Conservation (phyloP, 2,113 vertebrate species). For the Poeciliopsis retropinna region DNA sequence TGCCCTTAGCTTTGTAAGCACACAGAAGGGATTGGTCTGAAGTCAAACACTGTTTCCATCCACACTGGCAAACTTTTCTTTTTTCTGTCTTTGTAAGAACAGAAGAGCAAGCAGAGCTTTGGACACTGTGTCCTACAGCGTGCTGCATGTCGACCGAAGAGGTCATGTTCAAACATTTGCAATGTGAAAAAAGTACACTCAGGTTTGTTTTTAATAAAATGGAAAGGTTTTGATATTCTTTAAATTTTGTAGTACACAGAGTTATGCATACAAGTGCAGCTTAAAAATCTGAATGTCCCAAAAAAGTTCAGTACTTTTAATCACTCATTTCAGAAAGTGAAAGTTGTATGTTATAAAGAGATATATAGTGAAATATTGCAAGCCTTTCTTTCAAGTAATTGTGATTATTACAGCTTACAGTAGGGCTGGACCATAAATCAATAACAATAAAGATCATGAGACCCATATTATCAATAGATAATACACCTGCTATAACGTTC, state of each 20-base stretch:
- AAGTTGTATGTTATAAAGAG: no score
- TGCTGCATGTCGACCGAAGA: slow-evolving; percentile 20
- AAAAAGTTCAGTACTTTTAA: no score
- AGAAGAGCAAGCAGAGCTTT: slow-evolving; percentile 48
- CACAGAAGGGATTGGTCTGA: slow-evolving; percentile 16
- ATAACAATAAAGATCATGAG: no score
- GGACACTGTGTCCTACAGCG: slow-evolving; percentile 1
- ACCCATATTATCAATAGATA: no score
- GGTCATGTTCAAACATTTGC: slow-evolving; percentile 4
- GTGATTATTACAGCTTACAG: no score
- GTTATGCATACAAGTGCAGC: no score
- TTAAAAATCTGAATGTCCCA: no score
- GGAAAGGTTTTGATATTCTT: not conserved
- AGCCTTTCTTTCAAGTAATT: no score
- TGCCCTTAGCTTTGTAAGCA: slow-evolving; percentile 31
- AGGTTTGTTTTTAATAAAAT: not conserved
- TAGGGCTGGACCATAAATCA: no score
- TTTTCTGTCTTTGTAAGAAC: slow-evolving; percentile 15
- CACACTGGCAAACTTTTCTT: slow-evolving; percentile 24
- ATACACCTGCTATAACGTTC: no score
- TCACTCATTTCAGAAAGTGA: no score
- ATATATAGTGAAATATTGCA: no score
- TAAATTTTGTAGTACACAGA: not conserved
- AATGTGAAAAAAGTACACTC: not conserved
- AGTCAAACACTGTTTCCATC: slow-evolving; percentile 48